phyloP scores from a whole-genome alignment of 2,113 vertebrate genomes.

The Hemichromis elongatus region DNA sequence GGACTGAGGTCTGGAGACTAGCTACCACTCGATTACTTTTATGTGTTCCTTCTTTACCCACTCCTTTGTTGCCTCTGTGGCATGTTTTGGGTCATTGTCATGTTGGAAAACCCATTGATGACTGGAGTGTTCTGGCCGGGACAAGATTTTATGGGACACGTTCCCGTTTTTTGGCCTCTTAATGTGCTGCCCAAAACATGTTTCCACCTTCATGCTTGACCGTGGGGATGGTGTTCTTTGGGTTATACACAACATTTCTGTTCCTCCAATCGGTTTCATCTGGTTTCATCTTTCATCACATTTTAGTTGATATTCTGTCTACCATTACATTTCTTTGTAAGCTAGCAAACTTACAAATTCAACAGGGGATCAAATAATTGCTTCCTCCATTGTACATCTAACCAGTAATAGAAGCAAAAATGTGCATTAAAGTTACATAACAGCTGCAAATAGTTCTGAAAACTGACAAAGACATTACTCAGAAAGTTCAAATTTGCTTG shows the following conservation, averaged over 20 bases:
- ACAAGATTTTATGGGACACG: background rate
- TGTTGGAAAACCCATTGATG: background rate
- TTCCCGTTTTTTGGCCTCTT: background rate
- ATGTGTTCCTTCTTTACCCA: background rate
- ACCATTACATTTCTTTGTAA: background rate
- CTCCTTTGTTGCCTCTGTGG: background rate
- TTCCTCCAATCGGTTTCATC: background rate
- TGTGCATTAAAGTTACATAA: background rate
- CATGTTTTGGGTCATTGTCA: background rate
- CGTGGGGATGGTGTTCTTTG: background rate
- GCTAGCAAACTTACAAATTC: background rate
- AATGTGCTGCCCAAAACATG: background rate
- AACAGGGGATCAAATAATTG: background rate
- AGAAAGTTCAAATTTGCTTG: background rate
- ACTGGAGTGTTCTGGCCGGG: accelerated
- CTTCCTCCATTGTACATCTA: background rate
- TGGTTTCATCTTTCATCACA: background rate
- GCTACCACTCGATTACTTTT: background rate
- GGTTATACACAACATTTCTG: background rate
- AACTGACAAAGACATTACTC: background rate
- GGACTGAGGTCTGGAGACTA: background rate
- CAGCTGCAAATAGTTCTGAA: background rate
- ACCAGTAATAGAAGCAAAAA: background rate
- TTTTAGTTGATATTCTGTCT: background rate
- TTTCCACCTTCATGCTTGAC: background rate